Percentiles rank a stretch among this genome's conserved stretches.
phyloP scores from a whole-genome alignment of 2,888 invertebrate genomes.

The Serrognathus titanus region DNA sequence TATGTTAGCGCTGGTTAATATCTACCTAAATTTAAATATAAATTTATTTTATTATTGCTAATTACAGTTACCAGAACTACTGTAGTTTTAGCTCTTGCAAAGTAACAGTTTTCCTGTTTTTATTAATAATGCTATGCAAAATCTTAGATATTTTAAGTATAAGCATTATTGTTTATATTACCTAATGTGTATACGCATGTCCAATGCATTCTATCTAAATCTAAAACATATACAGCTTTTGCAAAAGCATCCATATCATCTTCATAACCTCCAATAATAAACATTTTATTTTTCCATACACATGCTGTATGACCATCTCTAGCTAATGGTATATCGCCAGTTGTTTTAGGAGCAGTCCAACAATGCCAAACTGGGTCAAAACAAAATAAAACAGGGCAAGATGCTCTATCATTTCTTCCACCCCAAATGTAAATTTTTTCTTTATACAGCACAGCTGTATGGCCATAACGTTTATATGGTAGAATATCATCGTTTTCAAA shows the following conservation, averaged over 20 bases:
- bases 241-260: constrained; percentile 78
- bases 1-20: too few species aligned
- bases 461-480: constrained; percentile 87
- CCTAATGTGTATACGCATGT: constrained; percentile 61
- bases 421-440: constrained; percentile 87
- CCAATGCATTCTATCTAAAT: constrained; percentile 74
- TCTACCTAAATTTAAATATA: neutral
- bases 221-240: constrained; percentile 70
- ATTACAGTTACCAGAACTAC: neutral
- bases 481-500: constrained; percentile 51
- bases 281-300: constrained; percentile 75
- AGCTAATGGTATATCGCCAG: constrained; percentile 72
- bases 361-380: constrained; percentile 70
- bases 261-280: constrained; percentile 89
- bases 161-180: constrained; percentile 32
- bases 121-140: neutral
- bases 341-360: constrained; percentile 65
- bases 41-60: neutral
- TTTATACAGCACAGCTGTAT: constrained; percentile 80
- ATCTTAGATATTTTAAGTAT: neutral
- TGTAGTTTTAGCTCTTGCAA: neutral
- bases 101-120: neutral
- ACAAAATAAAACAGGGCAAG: constrained; percentile 77
- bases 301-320: constrained; percentile 92
- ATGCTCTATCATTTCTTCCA: constrained; percentile 80